Percentiles rank a stretch among this genome's conserved stretches.
Evolutionary conservation across 2,888 invertebrate species (phyloP).

Genomic region (Endotricha flammealis): DNA sequence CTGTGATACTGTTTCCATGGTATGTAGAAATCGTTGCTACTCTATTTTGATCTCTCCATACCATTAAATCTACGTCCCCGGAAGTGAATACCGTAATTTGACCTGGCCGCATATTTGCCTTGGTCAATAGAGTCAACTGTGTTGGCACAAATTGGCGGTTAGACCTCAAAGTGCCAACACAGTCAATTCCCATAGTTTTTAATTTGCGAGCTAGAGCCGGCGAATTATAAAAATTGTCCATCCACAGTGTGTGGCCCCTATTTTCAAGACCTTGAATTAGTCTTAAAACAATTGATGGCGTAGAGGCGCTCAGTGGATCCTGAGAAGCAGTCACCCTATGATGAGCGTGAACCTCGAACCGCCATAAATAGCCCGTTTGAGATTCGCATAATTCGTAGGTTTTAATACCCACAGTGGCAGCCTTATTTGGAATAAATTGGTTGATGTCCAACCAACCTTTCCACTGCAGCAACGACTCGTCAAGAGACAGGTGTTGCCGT

Average conservation of each 20-base stretch:
- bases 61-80: conserved; percentile 10
- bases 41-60: conserved; percentile 11
- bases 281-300: conserved; percentile 14
- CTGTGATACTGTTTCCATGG: conserved; percentile 10
- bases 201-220: conserved; percentile 20
- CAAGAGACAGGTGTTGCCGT: conserved; percentile 20
- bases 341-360: conserved; percentile 18
- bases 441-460: conserved; percentile 27
- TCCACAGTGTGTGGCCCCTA: conserved; percentile 18
- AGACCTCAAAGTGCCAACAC: conserved; percentile 21
- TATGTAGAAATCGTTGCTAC: conserved; percentile 14
- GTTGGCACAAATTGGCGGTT: conserved; percentile 22
- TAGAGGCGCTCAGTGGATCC: conserved; percentile 9
- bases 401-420: conserved; percentile 22
- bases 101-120: conserved; percentile 5
- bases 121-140: neutral
- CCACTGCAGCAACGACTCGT: conserved; percentile 24
- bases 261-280: conserved; percentile 17
- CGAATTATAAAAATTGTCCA: conserved; percentile 23
- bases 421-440: conserved; percentile 24
- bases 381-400: conserved; percentile 27
- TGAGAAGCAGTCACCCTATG: conserved; percentile 6
- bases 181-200: conserved; percentile 22
- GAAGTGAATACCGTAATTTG: conserved; percentile 4
- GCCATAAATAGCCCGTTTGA: conserved; percentile 24